phyloP scores from a whole-genome alignment of 2,113 vertebrate species.

The Hippocampus zosterae region DNA sequence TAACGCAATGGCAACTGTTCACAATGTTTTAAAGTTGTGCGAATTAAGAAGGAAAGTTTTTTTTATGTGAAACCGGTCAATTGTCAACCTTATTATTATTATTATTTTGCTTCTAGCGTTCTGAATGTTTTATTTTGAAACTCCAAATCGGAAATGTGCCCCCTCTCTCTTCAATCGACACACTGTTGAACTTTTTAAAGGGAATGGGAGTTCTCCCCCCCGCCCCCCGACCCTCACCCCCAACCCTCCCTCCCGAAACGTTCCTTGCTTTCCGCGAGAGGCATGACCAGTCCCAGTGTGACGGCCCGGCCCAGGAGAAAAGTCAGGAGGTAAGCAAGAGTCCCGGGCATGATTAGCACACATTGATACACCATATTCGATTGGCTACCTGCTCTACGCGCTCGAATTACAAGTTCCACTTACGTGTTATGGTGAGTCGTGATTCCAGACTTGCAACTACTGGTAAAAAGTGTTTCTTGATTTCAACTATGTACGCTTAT shows the following conservation, averaged over 20 bases:
- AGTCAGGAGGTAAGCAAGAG: slow-evolving; percentile 53
- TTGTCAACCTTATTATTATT: too few species aligned
- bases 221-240: too few species aligned
- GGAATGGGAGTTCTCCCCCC: slow-evolving; percentile 11
- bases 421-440: neutral
- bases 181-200: neutral
- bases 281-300: slow-evolving; percentile 48
- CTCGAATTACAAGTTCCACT: neutral
- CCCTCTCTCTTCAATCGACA: neutral
- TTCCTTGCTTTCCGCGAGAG: slow-evolving; percentile 44
- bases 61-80: too few species aligned
- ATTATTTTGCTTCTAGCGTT: too few species aligned
- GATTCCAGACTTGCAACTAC: neutral
- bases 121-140: slow-evolving; percentile 6
- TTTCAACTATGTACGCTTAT: neutral
- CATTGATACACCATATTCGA: neutral
- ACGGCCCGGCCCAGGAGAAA: slow-evolving; percentile 20
- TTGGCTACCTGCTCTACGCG: neutral
- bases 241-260: slow-evolving; percentile 47
- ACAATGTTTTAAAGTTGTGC: too few species aligned
- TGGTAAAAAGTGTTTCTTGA: neutral
- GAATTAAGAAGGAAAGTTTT: too few species aligned
- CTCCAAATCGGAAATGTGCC: neutral
- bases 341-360: slow-evolving; percentile 1
- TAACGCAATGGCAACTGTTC: too few species aligned